Evolutionary conservation across 1,140 invertebrate species (phyloP).

Genomic region (Lerema accius): DNA sequence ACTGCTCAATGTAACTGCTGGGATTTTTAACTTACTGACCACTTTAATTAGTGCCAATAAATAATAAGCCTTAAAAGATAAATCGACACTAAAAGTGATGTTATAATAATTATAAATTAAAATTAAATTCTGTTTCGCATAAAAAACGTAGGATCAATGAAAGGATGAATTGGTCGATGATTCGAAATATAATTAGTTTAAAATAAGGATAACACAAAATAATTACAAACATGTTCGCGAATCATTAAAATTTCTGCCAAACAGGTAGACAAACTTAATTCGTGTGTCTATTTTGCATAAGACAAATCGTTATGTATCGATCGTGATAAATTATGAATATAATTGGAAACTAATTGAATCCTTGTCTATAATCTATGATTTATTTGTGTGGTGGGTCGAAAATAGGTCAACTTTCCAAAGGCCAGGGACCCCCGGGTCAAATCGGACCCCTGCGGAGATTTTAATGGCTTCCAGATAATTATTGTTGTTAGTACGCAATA

Average conservation of each 20-base stretch:
- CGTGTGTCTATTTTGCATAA: slow-evolving; percentile 42
- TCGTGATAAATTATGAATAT: slow-evolving; percentile 46
- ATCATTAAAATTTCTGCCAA: slow-evolving; percentile 34
- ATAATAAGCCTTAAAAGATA: too few species aligned
- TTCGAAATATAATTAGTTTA: not conserved
- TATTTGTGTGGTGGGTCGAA: slow-evolving; percentile 36
- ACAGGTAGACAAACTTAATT: slow-evolving; percentile 41
- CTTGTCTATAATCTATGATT: slow-evolving; percentile 44
- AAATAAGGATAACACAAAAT: not conserved
- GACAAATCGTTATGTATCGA: slow-evolving; percentile 42
- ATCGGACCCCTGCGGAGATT: slow-evolving; percentile 39
- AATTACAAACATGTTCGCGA: not conserved
- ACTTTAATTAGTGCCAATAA: too few species aligned
- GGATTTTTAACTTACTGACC: too few species aligned
- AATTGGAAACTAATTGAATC: slow-evolving; percentile 47
- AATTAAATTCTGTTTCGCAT: too few species aligned
- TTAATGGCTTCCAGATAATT: slow-evolving; percentile 31
- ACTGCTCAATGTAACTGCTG: too few species aligned
- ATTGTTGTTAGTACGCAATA: slow-evolving; percentile 30
- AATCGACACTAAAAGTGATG: too few species aligned
- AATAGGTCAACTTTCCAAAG: slow-evolving; percentile 48
- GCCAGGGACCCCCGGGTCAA: slow-evolving; percentile 42
- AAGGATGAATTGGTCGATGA: too few species aligned
- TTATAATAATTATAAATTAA: too few species aligned
- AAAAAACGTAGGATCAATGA: too few species aligned